Evolutionary conservation across 2,113 vertebrate genomes (phyloP).

Genomic region (Dasyprocta punctata): DNA sequence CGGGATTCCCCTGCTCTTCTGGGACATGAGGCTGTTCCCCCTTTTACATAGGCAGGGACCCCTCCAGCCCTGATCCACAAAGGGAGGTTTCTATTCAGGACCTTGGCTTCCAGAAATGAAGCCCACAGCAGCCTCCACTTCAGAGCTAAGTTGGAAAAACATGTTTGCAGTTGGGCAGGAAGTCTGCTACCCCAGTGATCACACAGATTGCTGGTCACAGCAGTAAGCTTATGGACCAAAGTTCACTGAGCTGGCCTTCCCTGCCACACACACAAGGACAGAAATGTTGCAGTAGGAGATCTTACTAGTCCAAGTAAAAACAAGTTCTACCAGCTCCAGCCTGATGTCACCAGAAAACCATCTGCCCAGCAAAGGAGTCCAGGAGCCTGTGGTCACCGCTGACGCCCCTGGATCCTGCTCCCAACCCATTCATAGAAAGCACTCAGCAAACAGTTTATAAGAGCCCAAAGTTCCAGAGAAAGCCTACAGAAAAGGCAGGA

Average conservation of each 20-base stretch:
- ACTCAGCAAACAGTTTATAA: not conserved
- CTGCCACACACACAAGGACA: not conserved
- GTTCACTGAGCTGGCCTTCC: not conserved
- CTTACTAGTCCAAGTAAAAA: not conserved
- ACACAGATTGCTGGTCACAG: not conserved
- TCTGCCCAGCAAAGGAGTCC: not conserved
- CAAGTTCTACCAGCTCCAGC: not conserved
- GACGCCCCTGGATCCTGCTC: accelerated
- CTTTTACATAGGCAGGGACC: not conserved
- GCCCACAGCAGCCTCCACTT: accelerated
- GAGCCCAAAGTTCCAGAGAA: not conserved
- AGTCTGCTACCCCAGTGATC: no score
- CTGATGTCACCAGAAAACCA: not conserved
- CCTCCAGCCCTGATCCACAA: not conserved
- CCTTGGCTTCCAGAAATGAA: not conserved
- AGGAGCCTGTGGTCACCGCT: not conserved
- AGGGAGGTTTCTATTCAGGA: not conserved
- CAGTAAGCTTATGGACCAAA: not conserved
- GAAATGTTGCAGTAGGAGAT: not conserved
- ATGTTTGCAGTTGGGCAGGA: not conserved
- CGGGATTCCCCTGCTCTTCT: not conserved
- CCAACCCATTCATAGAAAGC: not conserved
- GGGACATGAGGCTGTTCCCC: not conserved
- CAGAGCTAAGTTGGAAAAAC: not conserved
- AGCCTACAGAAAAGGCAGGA: not conserved